Evolutionary conservation across 2,888 invertebrate species (phyloP).

Genomic region (Orthosia gothica): DNA sequence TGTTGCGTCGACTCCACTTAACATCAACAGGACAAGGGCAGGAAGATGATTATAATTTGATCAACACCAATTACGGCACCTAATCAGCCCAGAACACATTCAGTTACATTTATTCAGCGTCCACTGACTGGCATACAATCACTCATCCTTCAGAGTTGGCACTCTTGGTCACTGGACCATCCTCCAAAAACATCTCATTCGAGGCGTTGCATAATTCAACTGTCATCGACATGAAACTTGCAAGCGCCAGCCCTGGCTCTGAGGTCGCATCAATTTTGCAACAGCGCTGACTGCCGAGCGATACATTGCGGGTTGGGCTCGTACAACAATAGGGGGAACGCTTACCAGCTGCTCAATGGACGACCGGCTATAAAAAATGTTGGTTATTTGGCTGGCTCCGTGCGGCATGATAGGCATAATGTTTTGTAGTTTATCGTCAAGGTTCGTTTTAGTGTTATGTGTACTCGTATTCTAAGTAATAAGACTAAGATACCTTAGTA

Average conservation of each 20-base stretch:
- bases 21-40: no score
- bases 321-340: conserved; percentile 48
- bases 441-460: conserved; percentile 4
- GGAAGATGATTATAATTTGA: not conserved
- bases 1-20: no score
- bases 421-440: conserved; percentile 38
- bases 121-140: conserved; percentile 26
- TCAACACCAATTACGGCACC: not conserved
- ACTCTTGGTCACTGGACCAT: conserved; percentile 36
- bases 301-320: conserved; percentile 53
- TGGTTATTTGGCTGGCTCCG: conserved; percentile 48
- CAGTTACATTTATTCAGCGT: not conserved
- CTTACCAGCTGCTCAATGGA: conserved; percentile 61
- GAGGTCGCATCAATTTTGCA: conserved; percentile 67
- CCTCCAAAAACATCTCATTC: conserved; percentile 58
- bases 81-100: not conserved
- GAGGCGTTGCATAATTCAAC: conserved; percentile 64
- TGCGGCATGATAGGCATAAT: conserved; percentile 25
- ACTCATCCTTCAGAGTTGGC: conserved; percentile 6
- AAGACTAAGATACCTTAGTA: not conserved
- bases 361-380: conserved; percentile 43
- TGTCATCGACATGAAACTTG: conserved; percentile 70
- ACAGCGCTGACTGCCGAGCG: conserved; percentile 27
- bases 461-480: not conserved
- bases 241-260: conserved; percentile 55